phyloP scores from a whole-genome alignment of 2,797 vertebrate species.

The Bucorvus abyssinicus region DNA sequence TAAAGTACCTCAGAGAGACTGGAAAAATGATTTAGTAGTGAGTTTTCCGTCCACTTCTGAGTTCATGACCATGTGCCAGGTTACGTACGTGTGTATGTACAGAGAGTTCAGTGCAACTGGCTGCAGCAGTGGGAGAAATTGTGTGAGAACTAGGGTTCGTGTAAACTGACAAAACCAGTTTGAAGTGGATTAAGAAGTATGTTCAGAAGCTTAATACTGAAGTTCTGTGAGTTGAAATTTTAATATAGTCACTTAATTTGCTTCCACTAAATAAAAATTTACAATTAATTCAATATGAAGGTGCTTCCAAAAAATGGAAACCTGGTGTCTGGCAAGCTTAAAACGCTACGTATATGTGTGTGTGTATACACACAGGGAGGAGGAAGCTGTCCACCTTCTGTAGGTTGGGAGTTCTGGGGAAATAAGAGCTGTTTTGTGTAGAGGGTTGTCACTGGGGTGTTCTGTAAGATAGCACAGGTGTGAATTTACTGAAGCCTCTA shows the following conservation, averaged over 20 bases:
- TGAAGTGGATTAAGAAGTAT: background rate
- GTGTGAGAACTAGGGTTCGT: background rate
- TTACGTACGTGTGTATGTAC: background rate
- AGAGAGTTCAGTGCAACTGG: background rate
- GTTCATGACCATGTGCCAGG: background rate
- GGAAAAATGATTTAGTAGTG: conserved; percentile 10
- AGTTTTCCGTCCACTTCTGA: conserved; percentile 3
- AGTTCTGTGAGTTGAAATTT: background rate
- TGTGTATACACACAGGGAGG: background rate
- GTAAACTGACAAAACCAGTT: background rate
- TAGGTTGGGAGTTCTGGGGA: background rate
- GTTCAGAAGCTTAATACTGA: background rate
- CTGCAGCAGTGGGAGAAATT: background rate
- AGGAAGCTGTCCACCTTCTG: background rate
- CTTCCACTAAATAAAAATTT: background rate
- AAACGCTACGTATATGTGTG: accelerated
- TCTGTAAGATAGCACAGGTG: background rate
- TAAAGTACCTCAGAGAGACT: background rate
- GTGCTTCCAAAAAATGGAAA: background rate
- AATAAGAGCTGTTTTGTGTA: background rate
- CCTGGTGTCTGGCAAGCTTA: background rate
- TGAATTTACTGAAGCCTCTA: background rate
- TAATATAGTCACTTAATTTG: background rate
- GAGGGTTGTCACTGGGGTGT: background rate
- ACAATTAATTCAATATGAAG: background rate